Base-by-base conservation (phyloP, 2,113 vertebrate genomes). In the Chaenocephalus aceratus region DNA sequence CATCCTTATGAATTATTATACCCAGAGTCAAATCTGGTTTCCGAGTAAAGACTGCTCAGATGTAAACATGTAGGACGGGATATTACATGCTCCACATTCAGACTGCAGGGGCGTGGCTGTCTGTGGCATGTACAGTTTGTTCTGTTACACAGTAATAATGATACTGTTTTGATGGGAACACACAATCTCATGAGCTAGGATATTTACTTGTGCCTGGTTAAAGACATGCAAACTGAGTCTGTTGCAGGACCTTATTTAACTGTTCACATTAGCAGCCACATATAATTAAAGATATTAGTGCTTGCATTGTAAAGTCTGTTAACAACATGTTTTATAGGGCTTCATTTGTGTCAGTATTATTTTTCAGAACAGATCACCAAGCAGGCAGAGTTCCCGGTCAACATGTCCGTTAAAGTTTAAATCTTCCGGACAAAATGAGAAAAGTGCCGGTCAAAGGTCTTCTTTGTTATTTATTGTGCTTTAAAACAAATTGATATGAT, bases 1-100 rank as follows among this genome's bases (percentile, higher is more conserved):
- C 14, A 62, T 45, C 21, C 30, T 6, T 11, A 61, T 56, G 26
- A 83, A 48, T 77, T 66, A 66, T 77, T 66, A 66, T 15, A 67
- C 0, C 49, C 56, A 45, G 7, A 23, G 49, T 63, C 41, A 36
- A 12, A 18, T 48, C 30, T 51, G 52, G 51, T 44, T 62, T 62
- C 58, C 21, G 26, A 45, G 34, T 76, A 4, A 12, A 58, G 12
- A 52, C 16, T 23, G 6, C 18, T 59, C 21, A 21, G 30, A 67
- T 60, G n/a, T 45, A 45, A 23, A 82, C 65, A 64, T 23, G 6
- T 18, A 75, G 49, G 57, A 48, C 15, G 57, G 13, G 16, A 21
- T 34, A 44, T 69, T 45, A 44, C 21, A 46, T 1, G 9, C 36
- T 62, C 12, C 58, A 48, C 52, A 66, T 14, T 51, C 44, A 34